Percentiles rank a stretch among this genome's conserved stretches.
Evolutionary conservation across 2,888 invertebrate species (phyloP).

Genomic region (Bruchidius siliquastri): DNA sequence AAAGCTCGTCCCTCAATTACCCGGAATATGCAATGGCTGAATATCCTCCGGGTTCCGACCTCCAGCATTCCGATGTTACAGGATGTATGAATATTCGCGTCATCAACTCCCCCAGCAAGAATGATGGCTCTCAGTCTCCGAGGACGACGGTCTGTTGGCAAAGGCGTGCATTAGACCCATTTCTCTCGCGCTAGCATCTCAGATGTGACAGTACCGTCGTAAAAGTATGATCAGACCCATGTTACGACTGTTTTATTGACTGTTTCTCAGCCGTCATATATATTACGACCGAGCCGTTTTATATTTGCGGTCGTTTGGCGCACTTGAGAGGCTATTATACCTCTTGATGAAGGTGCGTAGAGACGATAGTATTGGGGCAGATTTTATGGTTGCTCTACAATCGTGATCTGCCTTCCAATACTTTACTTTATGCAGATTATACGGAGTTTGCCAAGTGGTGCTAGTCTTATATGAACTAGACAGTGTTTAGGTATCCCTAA

Average conservation of each 20-base stretch:
- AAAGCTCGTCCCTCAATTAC: background rate
- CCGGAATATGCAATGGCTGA: background rate
- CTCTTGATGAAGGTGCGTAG: too few species aligned
- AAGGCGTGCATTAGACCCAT: background rate
- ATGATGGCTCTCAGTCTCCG: background rate
- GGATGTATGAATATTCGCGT: background rate
- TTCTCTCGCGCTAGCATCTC: background rate
- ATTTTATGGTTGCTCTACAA: too few species aligned
- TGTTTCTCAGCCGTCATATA: background rate
- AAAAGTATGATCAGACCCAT: background rate
- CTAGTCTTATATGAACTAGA: too few species aligned
- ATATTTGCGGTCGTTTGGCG: background rate
- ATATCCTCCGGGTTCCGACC: background rate
- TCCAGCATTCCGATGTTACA: background rate
- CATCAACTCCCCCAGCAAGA: background rate
- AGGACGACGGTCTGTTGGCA: background rate
- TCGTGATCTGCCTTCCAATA: too few species aligned
- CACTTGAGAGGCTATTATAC: too few species aligned
- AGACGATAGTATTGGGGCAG: too few species aligned
- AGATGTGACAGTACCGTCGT: background rate
- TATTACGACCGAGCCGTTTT: background rate
- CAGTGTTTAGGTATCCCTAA: too few species aligned
- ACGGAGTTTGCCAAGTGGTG: too few species aligned
- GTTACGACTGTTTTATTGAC: background rate
- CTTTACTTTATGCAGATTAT: too few species aligned